phyloP scores from a whole-genome alignment of 2,888 invertebrate genomes.

The Dinocampus coccinellae region DNA sequence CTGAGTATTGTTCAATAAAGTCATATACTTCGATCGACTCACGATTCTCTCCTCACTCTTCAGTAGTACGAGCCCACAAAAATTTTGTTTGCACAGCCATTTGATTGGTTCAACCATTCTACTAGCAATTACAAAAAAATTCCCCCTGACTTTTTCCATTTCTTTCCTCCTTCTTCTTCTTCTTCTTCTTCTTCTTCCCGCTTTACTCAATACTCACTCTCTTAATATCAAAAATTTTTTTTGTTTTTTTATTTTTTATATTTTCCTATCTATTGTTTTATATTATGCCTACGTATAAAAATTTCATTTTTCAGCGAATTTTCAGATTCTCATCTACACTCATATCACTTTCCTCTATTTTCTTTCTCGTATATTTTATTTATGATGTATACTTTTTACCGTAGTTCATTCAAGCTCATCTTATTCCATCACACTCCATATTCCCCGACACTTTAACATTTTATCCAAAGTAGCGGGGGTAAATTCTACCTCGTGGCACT shows the following conservation, averaged over 20 bases:
- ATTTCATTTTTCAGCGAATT: neutral
- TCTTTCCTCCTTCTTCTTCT: slow-evolving; percentile 33
- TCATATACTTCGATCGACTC: neutral
- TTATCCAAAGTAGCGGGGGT: neutral
- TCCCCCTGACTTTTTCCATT: slow-evolving; percentile 19
- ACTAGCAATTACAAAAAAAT: slow-evolving; percentile 45
- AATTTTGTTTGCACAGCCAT: slow-evolving; percentile 45
- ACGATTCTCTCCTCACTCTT: neutral
- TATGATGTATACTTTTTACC: slow-evolving; percentile 8
- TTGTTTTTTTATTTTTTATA: too few relatives aligned
- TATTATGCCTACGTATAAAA: too few relatives aligned
- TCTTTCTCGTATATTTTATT: slow-evolving; percentile 16
- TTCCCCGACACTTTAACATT: neutral
- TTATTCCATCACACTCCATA: neutral
- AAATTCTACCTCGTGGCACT: slow-evolving; percentile 11
- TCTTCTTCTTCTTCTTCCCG: slow-evolving; percentile 10
- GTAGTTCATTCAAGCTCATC: neutral
- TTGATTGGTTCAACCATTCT: slow-evolving; percentile 50
- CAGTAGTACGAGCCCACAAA: slow-evolving; percentile 12
- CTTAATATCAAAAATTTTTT: too few relatives aligned
- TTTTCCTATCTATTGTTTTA: too few relatives aligned
- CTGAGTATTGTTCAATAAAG: neutral
- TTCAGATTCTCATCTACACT: too few relatives aligned
- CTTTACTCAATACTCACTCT: too few relatives aligned
- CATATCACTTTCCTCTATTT: slow-evolving; percentile 11